phyloP scores from a whole-genome alignment of 1,140 invertebrate species.

The Papilio xuthus region DNA sequence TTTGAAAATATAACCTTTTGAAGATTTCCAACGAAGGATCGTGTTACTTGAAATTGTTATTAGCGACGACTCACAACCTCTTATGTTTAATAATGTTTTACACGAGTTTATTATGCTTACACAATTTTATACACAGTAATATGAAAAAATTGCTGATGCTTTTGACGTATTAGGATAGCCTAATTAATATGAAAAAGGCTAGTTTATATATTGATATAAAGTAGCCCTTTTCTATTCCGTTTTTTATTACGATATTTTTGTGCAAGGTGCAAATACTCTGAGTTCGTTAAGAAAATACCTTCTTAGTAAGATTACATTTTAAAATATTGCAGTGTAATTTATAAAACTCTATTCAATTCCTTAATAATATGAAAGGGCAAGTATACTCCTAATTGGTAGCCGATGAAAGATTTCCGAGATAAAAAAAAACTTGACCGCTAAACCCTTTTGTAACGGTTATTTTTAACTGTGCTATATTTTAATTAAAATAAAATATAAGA shows the following conservation, averaged over 20 bases:
- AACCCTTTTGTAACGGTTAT: background rate
- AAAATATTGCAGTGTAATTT: too few relatives aligned
- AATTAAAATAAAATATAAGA: background rate
- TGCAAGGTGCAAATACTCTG: too few relatives aligned
- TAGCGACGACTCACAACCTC: background rate
- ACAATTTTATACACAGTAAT: background rate
- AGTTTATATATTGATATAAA: too few relatives aligned
- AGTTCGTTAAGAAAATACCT: too few relatives aligned
- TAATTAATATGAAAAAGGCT: too few relatives aligned
- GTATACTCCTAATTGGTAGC: background rate
- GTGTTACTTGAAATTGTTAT: background rate
- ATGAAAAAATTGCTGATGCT: background rate
- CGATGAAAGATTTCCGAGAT: background rate
- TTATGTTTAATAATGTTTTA: background rate
- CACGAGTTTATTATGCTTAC: background rate
- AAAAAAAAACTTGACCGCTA: background rate
- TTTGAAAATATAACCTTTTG: background rate
- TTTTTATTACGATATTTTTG: too few relatives aligned
- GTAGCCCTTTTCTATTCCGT: too few relatives aligned
- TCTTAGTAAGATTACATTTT: too few relatives aligned
- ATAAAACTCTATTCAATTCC: too few relatives aligned
- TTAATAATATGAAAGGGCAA: background rate
- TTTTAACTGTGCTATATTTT: background rate
- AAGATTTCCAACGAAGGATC: background rate
- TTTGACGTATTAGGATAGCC: too few relatives aligned